Evolutionary conservation across 1,140 invertebrate species (phyloP), one percentile per base, ranked within the genome.

Genomic region (Temnothorax curvispinosus): DNA sequence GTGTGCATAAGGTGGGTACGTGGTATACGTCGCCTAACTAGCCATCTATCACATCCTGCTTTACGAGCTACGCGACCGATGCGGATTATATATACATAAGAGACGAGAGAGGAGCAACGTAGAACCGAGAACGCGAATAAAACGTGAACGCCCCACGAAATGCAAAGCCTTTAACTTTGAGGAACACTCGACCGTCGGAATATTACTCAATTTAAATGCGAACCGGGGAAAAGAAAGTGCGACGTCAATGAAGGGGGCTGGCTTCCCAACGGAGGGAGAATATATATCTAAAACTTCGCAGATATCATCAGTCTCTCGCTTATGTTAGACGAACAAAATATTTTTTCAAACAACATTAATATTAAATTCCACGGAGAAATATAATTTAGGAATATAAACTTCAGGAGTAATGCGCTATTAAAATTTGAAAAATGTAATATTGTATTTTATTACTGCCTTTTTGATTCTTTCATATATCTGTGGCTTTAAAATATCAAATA

Each of bases 201-300:
- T 89, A 89, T 90, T 89, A 89, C 77, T 89, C 85, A 80, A 90
- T 90, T 90, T 90, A 90, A 90, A 90, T 90, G 88, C 88, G 77
- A 81, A 65, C 76, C 6, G 77, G 78, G 80, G 21, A 72, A 62
- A 80, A 89, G 78, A 89, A 88, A 41, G 67, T 62, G 47, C 38
- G 50, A 60, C 56, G 69, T 60, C 69, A 71, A 74, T 58, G 44
- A 71, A 74, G 54, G 60, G 47, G 11, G 69, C 47, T 50, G 44
- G n/a, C 9, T 27, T 64, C n/a, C 11, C 58, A 27, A 41, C 60
- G 52, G 38, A 87, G 76, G 81, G 85, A 60, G 71, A 89, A 64
- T 74, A 62, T 64, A 27, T 67, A 69, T 58, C 64, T 71, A 80
- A 90, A 90, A 90, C 75, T 87, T 85, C 11, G 60, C 54, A 69